phyloP scores from a whole-genome alignment of 1,140 invertebrate genomes.

The Diachasmimorpha longicaudata region DNA sequence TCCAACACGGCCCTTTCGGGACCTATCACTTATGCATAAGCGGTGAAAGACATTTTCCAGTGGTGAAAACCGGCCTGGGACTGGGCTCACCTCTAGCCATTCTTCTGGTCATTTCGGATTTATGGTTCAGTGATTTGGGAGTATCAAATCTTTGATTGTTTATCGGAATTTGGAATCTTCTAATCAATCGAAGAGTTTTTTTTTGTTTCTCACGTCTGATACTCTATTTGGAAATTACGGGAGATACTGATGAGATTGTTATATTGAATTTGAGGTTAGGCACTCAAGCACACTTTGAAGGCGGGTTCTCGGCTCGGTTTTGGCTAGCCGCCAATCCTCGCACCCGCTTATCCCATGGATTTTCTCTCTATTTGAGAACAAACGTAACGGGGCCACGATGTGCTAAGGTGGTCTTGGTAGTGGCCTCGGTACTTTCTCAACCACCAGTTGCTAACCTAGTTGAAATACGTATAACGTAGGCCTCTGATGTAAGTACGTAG shows the following conservation, averaged over 20 bases:
- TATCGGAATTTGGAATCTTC: background rate
- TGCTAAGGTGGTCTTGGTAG: slow-evolving; percentile 24
- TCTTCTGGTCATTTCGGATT: background rate
- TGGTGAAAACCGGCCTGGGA: slow-evolving; percentile 32
- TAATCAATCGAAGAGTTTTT: too few species aligned
- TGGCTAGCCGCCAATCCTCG: background rate
- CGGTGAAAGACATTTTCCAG: slow-evolving; percentile 40
- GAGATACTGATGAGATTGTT: background rate
- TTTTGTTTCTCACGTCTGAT: too few species aligned
- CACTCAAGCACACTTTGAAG: background rate
- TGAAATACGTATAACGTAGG: slow-evolving; percentile 39
- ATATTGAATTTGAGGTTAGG: background rate
- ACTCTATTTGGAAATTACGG: background rate
- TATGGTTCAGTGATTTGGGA: background rate
- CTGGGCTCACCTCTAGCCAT: background rate
- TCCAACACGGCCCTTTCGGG: slow-evolving; percentile 45
- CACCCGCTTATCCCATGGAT: slow-evolving; percentile 52
- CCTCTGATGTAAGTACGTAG: slow-evolving; percentile 56
- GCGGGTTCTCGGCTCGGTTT: background rate
- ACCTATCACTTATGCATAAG: slow-evolving; percentile 54
- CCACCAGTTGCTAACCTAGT: slow-evolving; percentile 57
- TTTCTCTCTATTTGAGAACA: slow-evolving; percentile 63
- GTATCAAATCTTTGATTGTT: background rate
- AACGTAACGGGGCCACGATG: slow-evolving; percentile 44
- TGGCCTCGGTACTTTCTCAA: slow-evolving; percentile 52